A percentile compares a stretch with the other conserved stretches of the same genome.
phyloP scores from a whole-genome alignment of 1,140 invertebrate genomes.

The Papilio dardanus region DNA sequence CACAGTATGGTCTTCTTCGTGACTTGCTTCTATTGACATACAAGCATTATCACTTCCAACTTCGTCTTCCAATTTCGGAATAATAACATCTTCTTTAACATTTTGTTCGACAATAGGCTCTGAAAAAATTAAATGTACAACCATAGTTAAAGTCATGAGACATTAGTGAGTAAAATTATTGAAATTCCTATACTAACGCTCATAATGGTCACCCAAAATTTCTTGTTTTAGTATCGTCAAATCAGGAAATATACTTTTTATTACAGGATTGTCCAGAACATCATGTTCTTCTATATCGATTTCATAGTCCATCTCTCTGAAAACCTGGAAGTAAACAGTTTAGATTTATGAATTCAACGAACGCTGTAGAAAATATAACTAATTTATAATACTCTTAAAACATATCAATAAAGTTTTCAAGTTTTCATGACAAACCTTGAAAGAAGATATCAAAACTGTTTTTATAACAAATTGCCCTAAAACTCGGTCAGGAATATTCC shows the following conservation, averaged over 20 bases:
- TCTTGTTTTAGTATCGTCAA: constrained; percentile 55
- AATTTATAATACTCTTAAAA: no score
- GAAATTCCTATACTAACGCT: constrained; percentile 49
- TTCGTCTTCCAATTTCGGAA: not conserved
- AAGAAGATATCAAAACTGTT: no score
- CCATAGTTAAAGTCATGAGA: not conserved
- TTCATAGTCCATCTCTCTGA: constrained; percentile 51
- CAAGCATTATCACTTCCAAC: not conserved
- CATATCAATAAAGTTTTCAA: no score
- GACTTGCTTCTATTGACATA: not conserved
- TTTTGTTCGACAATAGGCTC: not conserved
- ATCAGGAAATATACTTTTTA: constrained; percentile 56
- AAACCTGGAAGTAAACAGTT: not conserved
- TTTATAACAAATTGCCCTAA: no score
- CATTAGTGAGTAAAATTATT: no score
- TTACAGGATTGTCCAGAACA: constrained; percentile 55
- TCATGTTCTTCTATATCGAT: constrained; percentile 66
- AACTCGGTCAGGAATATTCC: no score
- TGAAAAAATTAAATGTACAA: constrained; percentile 8
- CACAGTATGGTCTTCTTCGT: not conserved
- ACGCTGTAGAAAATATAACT: no score
- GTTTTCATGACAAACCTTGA: no score
- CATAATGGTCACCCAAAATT: constrained; percentile 45
- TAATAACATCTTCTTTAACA: not conserved
- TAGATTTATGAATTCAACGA: not conserved